Percentiles rank a stretch among this genome's conserved stretches.
These are phyloP conservation scores for Drosophila pseudoananassae DNA, from an alignment of 1,140 invertebrate species.

Conservation along the genomic window DNA sequence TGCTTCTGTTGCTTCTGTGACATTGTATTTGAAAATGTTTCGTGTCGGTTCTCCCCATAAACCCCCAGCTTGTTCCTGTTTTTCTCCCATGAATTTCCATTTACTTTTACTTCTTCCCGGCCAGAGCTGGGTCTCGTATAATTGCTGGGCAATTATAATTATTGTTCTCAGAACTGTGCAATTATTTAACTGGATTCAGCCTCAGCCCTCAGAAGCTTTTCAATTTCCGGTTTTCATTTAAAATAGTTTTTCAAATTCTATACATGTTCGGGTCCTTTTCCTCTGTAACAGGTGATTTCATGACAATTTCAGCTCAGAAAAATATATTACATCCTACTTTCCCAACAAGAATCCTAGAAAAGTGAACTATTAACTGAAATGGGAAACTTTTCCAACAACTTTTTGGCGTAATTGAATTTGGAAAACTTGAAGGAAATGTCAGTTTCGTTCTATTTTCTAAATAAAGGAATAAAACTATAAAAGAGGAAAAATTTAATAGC, in stretches of 20 bases:
- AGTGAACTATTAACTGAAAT: conserved; percentile 4
- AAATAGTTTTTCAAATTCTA: conserved; percentile 43
- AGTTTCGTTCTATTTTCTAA: conserved; percentile 2
- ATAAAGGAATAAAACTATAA: not conserved
- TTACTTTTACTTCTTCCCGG: not conserved
- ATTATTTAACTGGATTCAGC: conserved; percentile 35
- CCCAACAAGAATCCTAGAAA: not conserved
- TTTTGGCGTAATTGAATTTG: conserved; percentile 9
- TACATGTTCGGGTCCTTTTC: no score
- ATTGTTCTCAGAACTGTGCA: conserved; percentile 32
- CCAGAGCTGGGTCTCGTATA: not conserved
- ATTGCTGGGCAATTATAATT: conserved; percentile 46
- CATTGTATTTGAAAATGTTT: conserved; percentile 63
- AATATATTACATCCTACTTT: conserved; percentile 9
- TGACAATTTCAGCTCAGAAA: conserved; percentile 15
- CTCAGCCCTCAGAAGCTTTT: conserved; percentile 36
- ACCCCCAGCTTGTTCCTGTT: not conserved
- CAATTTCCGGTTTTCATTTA: conserved; percentile 47
- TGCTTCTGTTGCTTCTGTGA: conserved; percentile 32
- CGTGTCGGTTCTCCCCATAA: not conserved
- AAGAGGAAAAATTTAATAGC: not conserved
- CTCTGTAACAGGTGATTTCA: conserved; percentile 1
- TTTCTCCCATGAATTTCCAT: not conserved
- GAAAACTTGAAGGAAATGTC: conserved; percentile 1
- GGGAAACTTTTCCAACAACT: conserved; percentile 14